Evolutionary conservation across 1,140 invertebrate species (phyloP), one percentile per base, ranked within the genome.

Genomic region (Drosophila jambulina): DNA sequence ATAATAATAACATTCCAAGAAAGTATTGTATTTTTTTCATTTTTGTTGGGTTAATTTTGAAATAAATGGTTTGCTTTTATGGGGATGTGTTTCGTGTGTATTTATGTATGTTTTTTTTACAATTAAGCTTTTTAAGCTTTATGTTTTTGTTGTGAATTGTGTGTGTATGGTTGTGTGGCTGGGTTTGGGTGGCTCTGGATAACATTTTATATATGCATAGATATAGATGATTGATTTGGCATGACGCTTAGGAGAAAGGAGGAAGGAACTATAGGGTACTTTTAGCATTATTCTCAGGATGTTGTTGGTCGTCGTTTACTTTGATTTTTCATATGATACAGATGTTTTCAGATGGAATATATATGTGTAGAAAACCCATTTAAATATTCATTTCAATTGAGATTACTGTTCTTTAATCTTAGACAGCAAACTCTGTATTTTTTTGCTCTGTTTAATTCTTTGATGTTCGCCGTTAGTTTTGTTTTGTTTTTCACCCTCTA

Each of bases 1-100:
- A 46, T 60, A 69, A 53, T 49, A 49, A 77, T 74, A 87, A 88
- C 83, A 87, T 87, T 87, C 84, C 84, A 84, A 23, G 32, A 68
- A 64, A 49, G 65, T 59, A 23, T 23, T 64, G 36, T 13, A n/a
- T 13, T 32, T 12, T 19, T 6, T 13, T 12, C 6, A 4, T 15
- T 32, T 71, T 53, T 45, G 40, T 38, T 38, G 19, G 46, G 63
- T 77, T 77, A 78, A 78, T 78, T 78, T 78, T 13, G 57, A 78
- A 69, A 78, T 70, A 70, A 69, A 57, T 78, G 71, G 29, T 63
- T 64, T 45, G 49, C 51, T 53, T 65, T 27, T 57, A 32, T 65
- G 36, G 32, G 27, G 40, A 34, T 65, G 21, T 59, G 49, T 61
- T 25, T 21, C 21, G n/a, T 51, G 25, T 51, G 48, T 34, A 49